Evolutionary conservation across 53 echinoderm and acorn worm species (phyloP).

Genomic region (Stichopus horrens): DNA sequence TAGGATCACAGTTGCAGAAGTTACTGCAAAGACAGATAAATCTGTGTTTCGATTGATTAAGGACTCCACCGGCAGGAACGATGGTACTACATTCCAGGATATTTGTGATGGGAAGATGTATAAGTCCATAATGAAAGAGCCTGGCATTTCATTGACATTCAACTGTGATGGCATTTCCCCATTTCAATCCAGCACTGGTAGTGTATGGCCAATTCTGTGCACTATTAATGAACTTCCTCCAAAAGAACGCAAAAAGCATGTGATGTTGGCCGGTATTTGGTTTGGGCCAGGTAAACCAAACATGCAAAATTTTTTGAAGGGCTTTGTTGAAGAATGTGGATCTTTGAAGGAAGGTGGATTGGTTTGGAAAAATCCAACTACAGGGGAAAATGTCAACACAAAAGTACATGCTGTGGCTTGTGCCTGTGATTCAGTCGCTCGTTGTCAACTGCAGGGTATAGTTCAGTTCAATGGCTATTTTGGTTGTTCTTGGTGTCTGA

Average conservation of each 20-base stretch:
- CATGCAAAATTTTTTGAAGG: constrained; percentile 42
- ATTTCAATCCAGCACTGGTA: constrained; percentile 40
- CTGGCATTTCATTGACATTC: constrained; percentile 24
- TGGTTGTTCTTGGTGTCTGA: constrained; percentile 59
- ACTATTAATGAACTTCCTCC: constrained; percentile 54
- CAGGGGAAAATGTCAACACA: not conserved
- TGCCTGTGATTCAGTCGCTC: constrained; percentile 54
- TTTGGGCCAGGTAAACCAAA: constrained; percentile 56
- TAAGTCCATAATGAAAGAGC: not conserved
- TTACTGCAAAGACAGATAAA: not conserved
- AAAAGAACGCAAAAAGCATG: constrained; percentile 35
- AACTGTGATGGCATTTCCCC: constrained; percentile 49
- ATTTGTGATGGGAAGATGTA: constrained; percentile 47
- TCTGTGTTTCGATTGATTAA: not conserved
- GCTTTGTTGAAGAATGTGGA: constrained; percentile 49
- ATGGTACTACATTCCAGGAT: not conserved
- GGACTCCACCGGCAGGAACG: not conserved
- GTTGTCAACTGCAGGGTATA: constrained; percentile 41
- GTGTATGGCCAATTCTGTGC: constrained; percentile 50
- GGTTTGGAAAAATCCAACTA: constrained; percentile 25
- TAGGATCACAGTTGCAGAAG: not conserved
- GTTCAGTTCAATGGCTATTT: constrained; percentile 58
- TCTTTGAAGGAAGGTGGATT: constrained; percentile 47
- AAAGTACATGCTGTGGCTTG: constrained; percentile 41
- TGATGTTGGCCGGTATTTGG: constrained; percentile 56